Base-by-base conservation (phyloP, 2,113 vertebrate genomes). In the Leucopsar rothschildi region DNA sequence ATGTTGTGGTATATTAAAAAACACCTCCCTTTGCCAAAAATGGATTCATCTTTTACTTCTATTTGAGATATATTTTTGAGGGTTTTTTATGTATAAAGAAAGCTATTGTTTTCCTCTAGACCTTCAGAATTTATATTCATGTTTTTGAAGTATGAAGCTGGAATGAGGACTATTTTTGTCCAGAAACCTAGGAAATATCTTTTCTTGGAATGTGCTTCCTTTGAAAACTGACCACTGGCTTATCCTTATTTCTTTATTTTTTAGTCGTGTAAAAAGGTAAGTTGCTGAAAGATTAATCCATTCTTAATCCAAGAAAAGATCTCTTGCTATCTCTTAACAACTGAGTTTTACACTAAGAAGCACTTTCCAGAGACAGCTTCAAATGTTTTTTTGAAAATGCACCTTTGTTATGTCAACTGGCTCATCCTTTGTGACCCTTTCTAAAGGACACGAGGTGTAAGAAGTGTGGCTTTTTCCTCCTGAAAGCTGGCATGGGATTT, bases 391-490 rank as follows among this genome's bases (percentile, higher is more conserved):
- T 82, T 76, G 13, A 64, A 73, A 69, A 57, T 21, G 4, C 7
- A 17, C 37, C 20, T 91, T 53, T 88, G 3, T 79, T 80, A 19
- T 61, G 50, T 49, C 91, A 92, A 21, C 57, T 56, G 55, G 39
- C 35, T 75, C 39, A 45, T 78, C 72, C 33, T 84, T 81, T 78
- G 72, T 73, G 95, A 81, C 42, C 50, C 22, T 86, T 89, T 35
- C 31, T 12, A 47, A 75, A 70, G 71, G 22, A 42, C 42, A 37
- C 0, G 1, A 61, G 42, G 4, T 73, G 40, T 45, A 31, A 70
- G 50, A 28, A 80, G 31, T 11, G 3, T 8, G 23, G 1, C 0
- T 47, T 76, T 86, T 27, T 16, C 60, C 25, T 73, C n/a, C 64
- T 66, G 72, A 14, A 45, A 49, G 22, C 29, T 0, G 2, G 17